Base-by-base conservation (phyloP, 2,888 invertebrate species). In the Caenorhabditis sp. region DNA sequence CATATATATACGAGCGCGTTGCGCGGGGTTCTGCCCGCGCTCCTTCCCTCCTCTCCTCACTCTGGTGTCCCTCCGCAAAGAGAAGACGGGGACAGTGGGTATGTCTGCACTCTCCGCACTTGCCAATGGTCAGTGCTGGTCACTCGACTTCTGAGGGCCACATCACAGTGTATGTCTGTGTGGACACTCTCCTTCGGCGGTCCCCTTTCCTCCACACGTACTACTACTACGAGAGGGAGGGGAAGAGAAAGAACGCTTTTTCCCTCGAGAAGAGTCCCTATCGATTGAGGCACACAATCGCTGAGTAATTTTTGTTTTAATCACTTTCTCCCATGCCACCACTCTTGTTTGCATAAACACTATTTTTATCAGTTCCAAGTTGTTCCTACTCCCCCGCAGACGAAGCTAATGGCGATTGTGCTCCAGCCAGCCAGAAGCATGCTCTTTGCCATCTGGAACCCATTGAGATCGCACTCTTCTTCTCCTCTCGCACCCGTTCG, bases 21-120 rank as follows among this genome's bases (percentile, higher is more conserved):
- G 53, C 53, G 46, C 52, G 46, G 20, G 27, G n/a, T n/a, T n/a
- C n/a, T n/a, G n/a, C n/a, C n/a, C n/a, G n/a, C n/a, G n/a, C n/a
- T n/a, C n/a, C n/a, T n/a, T n/a, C n/a, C 11, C 9, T 35, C 13
- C 13, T n/a, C 26, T 26, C 46, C 46, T 46, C 46, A 46, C 24
- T 46, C 13, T 13, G 22, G 46, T 3, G 45, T 53, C 53, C 35
- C 45, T 56, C 55, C 39, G 63, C 63, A 45, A 45, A 63, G 46
- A 26, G 39, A 26, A 26, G 39, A 37, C 37, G 20, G 17, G 6
- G 17, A 48, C 39, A 61, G 37, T 26, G 27, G 15, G 20, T 41
- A 39, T 20, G 58, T 68, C 66, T 68, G 52, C 68, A 68, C 68
- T 58, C 68, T 68, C 68, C 59, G 43, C 59, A 68, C 68, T 59